Conservation (phyloP, 2,797 vertebrate genomes). For the Miichthys miiuy region DNA sequence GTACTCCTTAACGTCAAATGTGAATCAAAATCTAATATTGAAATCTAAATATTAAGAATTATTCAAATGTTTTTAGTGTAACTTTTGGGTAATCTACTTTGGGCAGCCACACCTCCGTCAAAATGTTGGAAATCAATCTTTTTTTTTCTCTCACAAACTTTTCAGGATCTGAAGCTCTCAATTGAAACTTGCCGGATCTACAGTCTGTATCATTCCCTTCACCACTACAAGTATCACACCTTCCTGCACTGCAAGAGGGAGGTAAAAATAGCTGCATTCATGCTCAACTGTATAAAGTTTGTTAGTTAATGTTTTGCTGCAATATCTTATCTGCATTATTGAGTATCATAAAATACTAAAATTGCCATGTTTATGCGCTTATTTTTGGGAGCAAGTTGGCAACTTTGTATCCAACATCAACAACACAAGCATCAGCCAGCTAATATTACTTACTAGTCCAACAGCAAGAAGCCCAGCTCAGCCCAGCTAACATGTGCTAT, state of each 20-base stretch:
- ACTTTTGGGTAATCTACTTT: background rate
- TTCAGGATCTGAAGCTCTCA: slow-evolving; percentile 91
- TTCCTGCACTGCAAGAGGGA: slow-evolving; percentile 95
- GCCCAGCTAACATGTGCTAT: too few species aligned
- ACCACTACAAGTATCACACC: slow-evolving; percentile 96
- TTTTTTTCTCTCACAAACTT: slow-evolving; percentile 3
- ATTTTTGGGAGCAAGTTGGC: too few species aligned
- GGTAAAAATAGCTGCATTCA: slow-evolving; percentile 74
- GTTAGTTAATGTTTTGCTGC: background rate
- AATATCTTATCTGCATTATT: background rate
- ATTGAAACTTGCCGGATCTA: slow-evolving; percentile 90
- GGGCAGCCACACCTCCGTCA: background rate
- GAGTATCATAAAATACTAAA: background rate
- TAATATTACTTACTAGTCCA: too few species aligned
- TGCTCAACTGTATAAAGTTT: background rate
- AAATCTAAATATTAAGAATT: background rate
- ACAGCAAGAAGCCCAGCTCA: too few species aligned
- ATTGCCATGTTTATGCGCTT: too few species aligned
- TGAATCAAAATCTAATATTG: too few species aligned
- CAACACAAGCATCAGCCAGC: too few species aligned
- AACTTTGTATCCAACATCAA: too few species aligned
- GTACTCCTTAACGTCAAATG: too few species aligned
- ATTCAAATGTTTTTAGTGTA: background rate
- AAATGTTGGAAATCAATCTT: background rate
- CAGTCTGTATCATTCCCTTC: slow-evolving; percentile 93